Evolutionary conservation across 2,113 vertebrate species (phyloP), one percentile per base, ranked within the genome.

Genomic region (Misgurnus mizolepis): DNA sequence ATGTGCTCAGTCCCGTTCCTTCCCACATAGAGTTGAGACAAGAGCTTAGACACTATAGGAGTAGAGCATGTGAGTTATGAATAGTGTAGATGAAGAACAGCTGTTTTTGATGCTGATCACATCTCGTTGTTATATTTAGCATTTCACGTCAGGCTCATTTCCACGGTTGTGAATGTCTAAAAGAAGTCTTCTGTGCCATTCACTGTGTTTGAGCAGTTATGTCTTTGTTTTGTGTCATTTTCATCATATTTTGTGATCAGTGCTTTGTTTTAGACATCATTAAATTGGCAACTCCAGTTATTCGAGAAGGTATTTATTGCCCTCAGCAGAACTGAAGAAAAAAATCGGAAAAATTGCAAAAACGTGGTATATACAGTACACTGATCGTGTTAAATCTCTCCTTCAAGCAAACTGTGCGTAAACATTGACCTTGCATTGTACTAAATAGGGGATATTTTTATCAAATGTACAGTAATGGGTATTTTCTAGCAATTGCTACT

Each of bases 1-100:
- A 98, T 88, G 97, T 98, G 80, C 76, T 79, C 58, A 41, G 60
- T 60, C 9, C n/a, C 69, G 71, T 60, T 79, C 18, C 76, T 68
- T 75, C 60, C 66, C 72, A 78, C 34, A 43, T 6, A 7, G 67
- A 53, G 56, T 12, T 53, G 49, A 73, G 34, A 8, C 18, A 67
- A 72, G 18, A 60, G 15, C 55, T 15, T 39, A 61, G 7, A 40
- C 6, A 64, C 17, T 4, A 5, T 55, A 73, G 34, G 43, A 39
- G 4, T 43, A 82, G 71, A 68, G 60, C 70, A 66, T n/a, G 17
- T 41, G 53, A 60, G 14, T 39, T 47, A 58, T 58, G 55, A 3
- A 18, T 5, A n/a, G 17, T 56, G 17, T 56, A 11, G 67, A 50
- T 39, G 27, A 41, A 56, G 69, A 11, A n/a, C n/a, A 40, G 7